Evolutionary conservation across 2,113 vertebrate species (phyloP).

Genomic region (Lamprotornis superbus): DNA sequence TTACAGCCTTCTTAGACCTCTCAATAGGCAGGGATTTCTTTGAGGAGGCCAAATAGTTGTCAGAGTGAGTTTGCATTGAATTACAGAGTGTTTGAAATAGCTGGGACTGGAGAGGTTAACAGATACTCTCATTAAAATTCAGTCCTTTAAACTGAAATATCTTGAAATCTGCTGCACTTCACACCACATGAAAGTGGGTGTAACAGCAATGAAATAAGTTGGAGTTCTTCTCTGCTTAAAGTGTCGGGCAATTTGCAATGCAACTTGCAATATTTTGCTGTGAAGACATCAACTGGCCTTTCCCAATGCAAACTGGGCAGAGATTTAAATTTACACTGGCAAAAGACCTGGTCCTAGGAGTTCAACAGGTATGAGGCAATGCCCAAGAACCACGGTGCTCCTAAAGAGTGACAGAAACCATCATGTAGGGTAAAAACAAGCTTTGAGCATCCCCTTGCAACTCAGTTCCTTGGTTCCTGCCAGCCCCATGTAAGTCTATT

Average conservation of each 20-base stretch:
- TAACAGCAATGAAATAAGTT: conserved; percentile 40
- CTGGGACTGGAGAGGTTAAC: conserved; percentile 45
- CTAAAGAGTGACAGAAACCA: neutral
- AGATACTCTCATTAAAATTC: conserved; percentile 53
- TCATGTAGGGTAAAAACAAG: neutral
- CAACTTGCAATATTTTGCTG: conserved; percentile 7
- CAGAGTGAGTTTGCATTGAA: neutral
- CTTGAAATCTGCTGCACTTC: conserved; percentile 59
- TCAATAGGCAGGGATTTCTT: neutral
- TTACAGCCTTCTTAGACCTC: neutral
- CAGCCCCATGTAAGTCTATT: conserved; percentile 3
- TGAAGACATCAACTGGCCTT: neutral
- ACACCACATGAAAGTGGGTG: conserved; percentile 64
- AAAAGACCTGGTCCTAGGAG: neutral
- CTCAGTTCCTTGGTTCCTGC: neutral
- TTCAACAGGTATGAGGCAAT: neutral
- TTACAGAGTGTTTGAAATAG: neutral
- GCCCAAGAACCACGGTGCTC: neutral
- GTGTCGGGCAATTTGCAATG: conserved; percentile 1
- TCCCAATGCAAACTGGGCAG: neutral
- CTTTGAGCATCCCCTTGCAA: neutral
- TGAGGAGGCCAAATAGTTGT: neutral
- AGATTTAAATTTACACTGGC: neutral
- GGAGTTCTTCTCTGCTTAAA: conserved; percentile 35
- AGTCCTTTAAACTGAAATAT: conserved; percentile 48